Conservation (phyloP, 2,113 vertebrate species). For the Brachionichthys hirsutus region DNA sequence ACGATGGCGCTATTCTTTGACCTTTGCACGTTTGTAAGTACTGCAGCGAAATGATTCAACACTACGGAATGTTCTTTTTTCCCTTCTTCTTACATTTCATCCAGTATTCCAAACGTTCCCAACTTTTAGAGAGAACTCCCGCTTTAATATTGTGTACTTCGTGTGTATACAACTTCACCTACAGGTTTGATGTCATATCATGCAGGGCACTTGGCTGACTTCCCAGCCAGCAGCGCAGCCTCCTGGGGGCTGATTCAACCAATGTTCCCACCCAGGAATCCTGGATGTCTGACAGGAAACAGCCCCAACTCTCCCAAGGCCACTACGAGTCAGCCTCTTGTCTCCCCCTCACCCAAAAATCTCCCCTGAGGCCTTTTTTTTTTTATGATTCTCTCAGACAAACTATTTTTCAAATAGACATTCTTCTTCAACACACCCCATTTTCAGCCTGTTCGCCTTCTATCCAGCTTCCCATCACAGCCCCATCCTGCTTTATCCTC, state of each 20-base stretch:
- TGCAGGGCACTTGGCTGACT: conserved; percentile 61
- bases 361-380: conserved; percentile 46
- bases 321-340: conserved; percentile 63
- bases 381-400: conserved; percentile 46
- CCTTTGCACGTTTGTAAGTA: neutral
- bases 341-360: conserved; percentile 45
- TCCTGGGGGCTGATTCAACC: conserved; percentile 73
- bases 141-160: conserved; percentile 20
- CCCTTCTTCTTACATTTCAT: neutral
- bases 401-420: conserved; percentile 47
- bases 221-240: conserved; percentile 69
- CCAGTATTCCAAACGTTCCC: neutral
- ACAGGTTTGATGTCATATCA: conserved; percentile 77
- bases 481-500: conserved; percentile 31
- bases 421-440: conserved; percentile 51
- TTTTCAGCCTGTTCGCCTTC: conserved; percentile 42
- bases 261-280: conserved; percentile 80
- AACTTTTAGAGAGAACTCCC: neutral
- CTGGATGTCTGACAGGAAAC: conserved; percentile 78
- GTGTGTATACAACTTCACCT: conserved; percentile 49
- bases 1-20: neutral
- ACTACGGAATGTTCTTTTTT: too few relatives aligned
- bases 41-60: neutral
- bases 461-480: conserved; percentile 43
- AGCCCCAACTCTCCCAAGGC: conserved; percentile 71